These are phyloP conservation scores for Spea multiplicata DNA, from an alignment of 2,113 vertebrate species.

Conservation along the genomic window DNA sequence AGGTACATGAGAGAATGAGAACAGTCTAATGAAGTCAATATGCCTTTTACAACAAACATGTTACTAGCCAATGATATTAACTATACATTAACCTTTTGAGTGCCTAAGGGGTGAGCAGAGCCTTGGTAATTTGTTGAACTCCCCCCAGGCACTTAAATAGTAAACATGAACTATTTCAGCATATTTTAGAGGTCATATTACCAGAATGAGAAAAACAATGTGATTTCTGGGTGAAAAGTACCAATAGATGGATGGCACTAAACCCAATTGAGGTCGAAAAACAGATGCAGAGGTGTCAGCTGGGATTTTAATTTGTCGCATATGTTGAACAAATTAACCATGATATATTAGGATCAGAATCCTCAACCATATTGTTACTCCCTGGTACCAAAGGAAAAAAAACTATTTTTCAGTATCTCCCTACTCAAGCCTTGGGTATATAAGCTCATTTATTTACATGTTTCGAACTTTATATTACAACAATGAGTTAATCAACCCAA, in stretches of 20 bases:
- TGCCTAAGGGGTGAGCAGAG: background rate
- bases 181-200: constrained; percentile 5
- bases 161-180: background rate
- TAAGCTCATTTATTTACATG: background rate
- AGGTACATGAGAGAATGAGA: constrained; percentile 17
- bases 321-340: constrained; percentile 37
- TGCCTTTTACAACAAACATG: background rate
- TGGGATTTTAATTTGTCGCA: constrained; percentile 42
- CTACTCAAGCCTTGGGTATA: background rate
- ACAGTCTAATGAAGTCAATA: constrained; percentile 6
- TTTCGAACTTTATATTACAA: background rate
- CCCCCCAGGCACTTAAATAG: background rate
- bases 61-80: constrained; percentile 6
- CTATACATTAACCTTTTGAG: background rate
- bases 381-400: background rate
- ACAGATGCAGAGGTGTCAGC: constrained; percentile 42
- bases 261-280: too few species aligned
- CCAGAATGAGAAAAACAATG: background rate
- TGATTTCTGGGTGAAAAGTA: constrained; percentile 17
- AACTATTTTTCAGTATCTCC: constrained; percentile 6
- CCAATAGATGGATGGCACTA: too few species aligned
- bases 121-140: background rate
- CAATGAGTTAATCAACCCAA: background rate
- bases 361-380: background rate
- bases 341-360: constrained; percentile 36